Percentiles rank a stretch among this genome's conserved stretches.
phyloP scores from a whole-genome alignment of 1,140 invertebrate species.

The Eueides isabella region DNA sequence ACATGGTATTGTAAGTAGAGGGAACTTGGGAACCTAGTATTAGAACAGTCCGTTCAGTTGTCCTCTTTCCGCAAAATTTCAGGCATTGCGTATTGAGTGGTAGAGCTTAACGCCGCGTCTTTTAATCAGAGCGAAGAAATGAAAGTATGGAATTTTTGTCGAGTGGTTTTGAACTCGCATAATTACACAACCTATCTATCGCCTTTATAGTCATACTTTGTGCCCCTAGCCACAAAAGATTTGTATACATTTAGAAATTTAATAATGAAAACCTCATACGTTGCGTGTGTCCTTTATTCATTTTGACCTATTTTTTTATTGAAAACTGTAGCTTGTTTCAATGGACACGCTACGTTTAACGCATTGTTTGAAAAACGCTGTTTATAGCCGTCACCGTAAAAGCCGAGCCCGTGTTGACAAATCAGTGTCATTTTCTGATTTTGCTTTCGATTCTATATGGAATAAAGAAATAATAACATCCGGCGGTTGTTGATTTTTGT shows the following conservation, averaged over 20 bases:
- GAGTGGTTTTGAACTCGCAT: too few species aligned
- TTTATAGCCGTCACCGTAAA: neutral
- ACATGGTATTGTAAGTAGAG: too few species aligned
- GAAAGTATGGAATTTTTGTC: too few species aligned
- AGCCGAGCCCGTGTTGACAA: constrained; percentile 8
- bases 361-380: constrained; percentile 17
- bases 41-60: too few species aligned
- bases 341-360: neutral
- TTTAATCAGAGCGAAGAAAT: too few species aligned
- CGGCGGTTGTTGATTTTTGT: neutral
- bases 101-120: too few species aligned
- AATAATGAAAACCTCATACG: neutral
- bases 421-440: constrained; percentile 1
- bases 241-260: neutral
- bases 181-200: too few species aligned
- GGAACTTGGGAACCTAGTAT: too few species aligned
- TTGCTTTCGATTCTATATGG: neutral
- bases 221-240: too few species aligned
- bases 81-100: too few species aligned
- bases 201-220: too few species aligned
- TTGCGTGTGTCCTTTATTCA: neutral
- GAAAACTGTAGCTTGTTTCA: neutral
- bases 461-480: neutral
- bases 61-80: too few species aligned
- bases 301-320: neutral